Evolutionary conservation across 2,797 vertebrate species (phyloP).

Genomic region (Choloepus didactylus): DNA sequence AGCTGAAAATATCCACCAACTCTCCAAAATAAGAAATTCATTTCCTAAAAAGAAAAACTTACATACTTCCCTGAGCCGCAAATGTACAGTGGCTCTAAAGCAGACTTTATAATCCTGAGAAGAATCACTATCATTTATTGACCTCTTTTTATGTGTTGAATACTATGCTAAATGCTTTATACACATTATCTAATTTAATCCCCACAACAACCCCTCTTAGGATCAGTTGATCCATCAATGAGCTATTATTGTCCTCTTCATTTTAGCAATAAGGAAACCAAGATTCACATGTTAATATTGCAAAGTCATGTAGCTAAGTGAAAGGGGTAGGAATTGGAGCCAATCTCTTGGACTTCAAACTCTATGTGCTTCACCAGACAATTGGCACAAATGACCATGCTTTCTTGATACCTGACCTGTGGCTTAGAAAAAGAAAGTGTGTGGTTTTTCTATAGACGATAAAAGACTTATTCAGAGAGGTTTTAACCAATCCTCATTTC

Average conservation of each 20-base stretch:
- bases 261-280: neutral
- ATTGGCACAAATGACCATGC: neutral
- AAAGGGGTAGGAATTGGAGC: neutral
- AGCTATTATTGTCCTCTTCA: neutral
- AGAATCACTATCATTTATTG: neutral
- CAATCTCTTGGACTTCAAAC: neutral
- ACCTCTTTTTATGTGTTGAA: neutral
- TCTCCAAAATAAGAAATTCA: neutral
- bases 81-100: neutral
- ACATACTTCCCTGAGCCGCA: neutral
- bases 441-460: neutral
- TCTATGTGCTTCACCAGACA: neutral
- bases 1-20: neutral
- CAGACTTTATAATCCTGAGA: neutral
- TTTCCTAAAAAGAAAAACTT: neutral
- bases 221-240: neutral
- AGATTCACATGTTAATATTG: neutral
- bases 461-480: neutral
- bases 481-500: neutral
- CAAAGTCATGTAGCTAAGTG: neutral
- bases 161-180: neutral
- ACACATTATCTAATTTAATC: neutral
- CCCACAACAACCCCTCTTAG: neutral
- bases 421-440: neutral
- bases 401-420: neutral